A percentile compares a stretch with the other conserved stretches of the same genome.
phyloP scores from a whole-genome alignment of 2,888 invertebrate genomes.

The Deladenus siricidicola region DNA sequence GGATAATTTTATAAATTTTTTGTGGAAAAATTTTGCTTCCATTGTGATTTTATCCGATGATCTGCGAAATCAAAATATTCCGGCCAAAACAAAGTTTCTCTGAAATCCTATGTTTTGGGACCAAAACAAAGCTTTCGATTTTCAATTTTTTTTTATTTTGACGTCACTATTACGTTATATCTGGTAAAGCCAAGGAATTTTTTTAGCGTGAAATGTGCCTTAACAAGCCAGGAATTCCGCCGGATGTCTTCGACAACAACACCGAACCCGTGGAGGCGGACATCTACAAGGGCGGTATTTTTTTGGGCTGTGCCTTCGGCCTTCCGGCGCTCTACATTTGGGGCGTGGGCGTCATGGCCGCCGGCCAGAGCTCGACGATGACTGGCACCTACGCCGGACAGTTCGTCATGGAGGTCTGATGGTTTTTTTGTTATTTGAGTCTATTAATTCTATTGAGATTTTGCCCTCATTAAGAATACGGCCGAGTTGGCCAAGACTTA shows the following conservation, averaged over 20 bases:
- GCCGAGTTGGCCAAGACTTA: too few relatives aligned
- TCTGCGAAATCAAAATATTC: too few relatives aligned
- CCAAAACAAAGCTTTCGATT: background rate
- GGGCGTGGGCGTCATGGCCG: constrained; percentile 60
- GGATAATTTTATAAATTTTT: too few relatives aligned
- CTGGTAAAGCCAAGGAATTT: too few relatives aligned
- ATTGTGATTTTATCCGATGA: too few relatives aligned
- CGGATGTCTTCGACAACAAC: constrained; percentile 43
- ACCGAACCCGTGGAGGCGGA: constrained; percentile 45
- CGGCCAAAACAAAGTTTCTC: too few relatives aligned
- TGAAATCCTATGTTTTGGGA: background rate
- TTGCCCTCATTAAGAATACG: too few relatives aligned
- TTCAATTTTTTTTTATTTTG: too few relatives aligned
- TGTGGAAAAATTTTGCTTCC: too few relatives aligned
- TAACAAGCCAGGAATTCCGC: constrained; percentile 31
- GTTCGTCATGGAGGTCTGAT: constrained; percentile 58
- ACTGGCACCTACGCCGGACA: constrained; percentile 61
- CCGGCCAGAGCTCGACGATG: constrained; percentile 59
- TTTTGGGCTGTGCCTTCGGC: constrained; percentile 59
- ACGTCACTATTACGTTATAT: too few relatives aligned
- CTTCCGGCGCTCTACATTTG: constrained; percentile 58
- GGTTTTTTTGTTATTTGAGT: background rate
- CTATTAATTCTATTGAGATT: too few relatives aligned
- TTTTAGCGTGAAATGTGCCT: constrained; percentile 16
- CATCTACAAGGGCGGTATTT: constrained; percentile 55